These are phyloP conservation scores for Cheilosia pagana DNA, from an alignment of 2,888 invertebrate genomes.

Conservation along the genomic window DNA sequence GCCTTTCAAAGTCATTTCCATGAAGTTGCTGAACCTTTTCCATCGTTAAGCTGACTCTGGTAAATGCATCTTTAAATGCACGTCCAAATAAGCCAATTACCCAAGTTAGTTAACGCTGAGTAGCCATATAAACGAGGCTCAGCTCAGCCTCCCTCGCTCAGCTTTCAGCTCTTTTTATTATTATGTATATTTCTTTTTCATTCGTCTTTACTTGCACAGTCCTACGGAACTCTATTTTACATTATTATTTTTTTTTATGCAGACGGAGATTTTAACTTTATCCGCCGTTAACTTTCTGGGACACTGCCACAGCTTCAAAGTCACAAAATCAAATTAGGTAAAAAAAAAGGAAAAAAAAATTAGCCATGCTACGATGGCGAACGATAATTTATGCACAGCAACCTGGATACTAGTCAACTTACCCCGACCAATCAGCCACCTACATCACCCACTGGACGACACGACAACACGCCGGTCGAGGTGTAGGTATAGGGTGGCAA, in stretches of 20 bases:
- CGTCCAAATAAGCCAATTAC: constrained; percentile 58
- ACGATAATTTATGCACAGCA: constrained; percentile 70
- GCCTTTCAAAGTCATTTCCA: constrained; percentile 3
- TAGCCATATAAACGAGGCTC: constrained; percentile 34
- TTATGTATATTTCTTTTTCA: constrained; percentile 28
- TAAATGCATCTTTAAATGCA: constrained; percentile 45
- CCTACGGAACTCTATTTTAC: not conserved
- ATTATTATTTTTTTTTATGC: constrained; percentile 10
- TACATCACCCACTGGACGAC: constrained; percentile 28
- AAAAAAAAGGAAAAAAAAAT: constrained; percentile 59
- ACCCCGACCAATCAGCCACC: constrained; percentile 45
- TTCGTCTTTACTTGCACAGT: not conserved
- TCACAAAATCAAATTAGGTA: constrained; percentile 72
- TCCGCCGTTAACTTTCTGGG: constrained; percentile 62
- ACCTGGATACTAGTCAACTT: constrained; percentile 58
- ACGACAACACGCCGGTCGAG: constrained; percentile 10
- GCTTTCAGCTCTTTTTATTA: constrained; percentile 1
- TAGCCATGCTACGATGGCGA: constrained; percentile 57
- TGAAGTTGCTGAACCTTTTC: constrained; percentile 1
- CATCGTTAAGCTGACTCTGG: constrained; percentile 25
- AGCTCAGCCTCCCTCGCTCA: not conserved
- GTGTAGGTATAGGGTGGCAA: not conserved
- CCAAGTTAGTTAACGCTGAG: constrained; percentile 42
- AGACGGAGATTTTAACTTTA: constrained; percentile 66
- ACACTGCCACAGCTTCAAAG: constrained; percentile 69